A percentile compares a stretch with the other conserved stretches of the same genome.
Conservation (phyloP, 2,113 vertebrate species). For the Indicator maculatus region DNA sequence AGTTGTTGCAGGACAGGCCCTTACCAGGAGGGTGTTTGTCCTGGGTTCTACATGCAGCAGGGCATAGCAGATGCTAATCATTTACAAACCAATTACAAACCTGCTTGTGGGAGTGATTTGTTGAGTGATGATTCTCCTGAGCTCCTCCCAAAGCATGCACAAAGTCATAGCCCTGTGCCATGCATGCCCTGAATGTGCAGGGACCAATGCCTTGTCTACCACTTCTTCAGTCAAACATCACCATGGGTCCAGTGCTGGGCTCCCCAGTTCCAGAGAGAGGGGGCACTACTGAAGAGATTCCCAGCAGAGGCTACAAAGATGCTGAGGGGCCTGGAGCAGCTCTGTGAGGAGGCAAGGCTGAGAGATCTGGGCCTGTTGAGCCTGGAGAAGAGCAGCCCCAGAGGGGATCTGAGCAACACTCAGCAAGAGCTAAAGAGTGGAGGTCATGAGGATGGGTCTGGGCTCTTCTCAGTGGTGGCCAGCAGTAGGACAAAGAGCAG, state of each 20-base stretch:
- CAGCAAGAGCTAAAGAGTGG: too few relatives aligned
- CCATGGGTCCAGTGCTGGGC: background rate
- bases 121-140: background rate
- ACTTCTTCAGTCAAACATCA: background rate
- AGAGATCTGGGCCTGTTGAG: too few relatives aligned
- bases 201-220: background rate
- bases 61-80: background rate
- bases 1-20: conserved; percentile 14
- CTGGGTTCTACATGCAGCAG: background rate
- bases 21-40: conserved; percentile 1
- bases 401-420: too few relatives aligned
- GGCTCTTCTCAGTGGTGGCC: too few relatives aligned
- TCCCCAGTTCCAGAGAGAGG: too few relatives aligned
- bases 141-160: background rate
- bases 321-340: too few relatives aligned
- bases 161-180: background rate
- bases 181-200: fast-evolving
- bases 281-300: too few relatives aligned
- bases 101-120: background rate
- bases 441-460: too few relatives aligned
- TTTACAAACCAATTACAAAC: background rate
- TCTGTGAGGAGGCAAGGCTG: too few relatives aligned
- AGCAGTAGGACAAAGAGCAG: too few relatives aligned
- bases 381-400: too few relatives aligned
- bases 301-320: too few relatives aligned